Evolutionary conservation across 1,140 invertebrate genomes (phyloP).

Genomic region (Heliconius himera): DNA sequence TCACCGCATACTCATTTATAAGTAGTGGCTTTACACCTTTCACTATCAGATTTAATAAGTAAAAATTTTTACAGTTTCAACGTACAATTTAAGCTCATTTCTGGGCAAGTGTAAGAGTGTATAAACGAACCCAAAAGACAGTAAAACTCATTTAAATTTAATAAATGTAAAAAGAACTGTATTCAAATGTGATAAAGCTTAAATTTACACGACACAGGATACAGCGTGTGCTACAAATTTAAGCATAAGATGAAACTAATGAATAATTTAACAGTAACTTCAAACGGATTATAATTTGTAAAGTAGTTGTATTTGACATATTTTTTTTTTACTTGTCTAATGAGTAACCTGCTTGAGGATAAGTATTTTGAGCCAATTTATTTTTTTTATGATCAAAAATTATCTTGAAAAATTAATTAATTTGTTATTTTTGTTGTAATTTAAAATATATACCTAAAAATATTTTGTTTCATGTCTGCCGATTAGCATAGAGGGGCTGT

Average conservation of each 20-base stretch:
- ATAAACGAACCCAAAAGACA: neutral
- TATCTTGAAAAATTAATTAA: too few relatives aligned
- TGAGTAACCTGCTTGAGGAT: neutral
- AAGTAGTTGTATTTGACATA: conserved; percentile 16
- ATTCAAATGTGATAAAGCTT: neutral
- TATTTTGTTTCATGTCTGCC: too few relatives aligned
- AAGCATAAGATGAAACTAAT: conserved; percentile 13
- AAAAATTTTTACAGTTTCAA: conserved; percentile 1
- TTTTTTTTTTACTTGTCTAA: neutral
- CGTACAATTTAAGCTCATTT: neutral
- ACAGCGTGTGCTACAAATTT: neutral
- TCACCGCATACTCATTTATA: neutral
- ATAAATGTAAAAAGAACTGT: neutral
- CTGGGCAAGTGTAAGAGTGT: neutral
- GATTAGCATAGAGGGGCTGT: too few relatives aligned
- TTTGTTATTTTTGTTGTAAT: too few relatives aligned
- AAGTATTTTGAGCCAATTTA: neutral
- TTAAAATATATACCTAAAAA: too few relatives aligned
- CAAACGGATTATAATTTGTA: conserved; percentile 1
- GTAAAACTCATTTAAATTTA: neutral
- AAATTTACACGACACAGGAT: neutral
- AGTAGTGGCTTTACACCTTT: neutral
- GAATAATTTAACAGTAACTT: conserved; percentile 24
- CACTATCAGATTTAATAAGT: neutral
- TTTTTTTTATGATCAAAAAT: too few relatives aligned